Percentiles rank a stretch among this genome's conserved stretches.
These are phyloP conservation scores for Halesus radiatus DNA, from an alignment of 1,140 invertebrate genomes.

Conservation along the genomic window DNA sequence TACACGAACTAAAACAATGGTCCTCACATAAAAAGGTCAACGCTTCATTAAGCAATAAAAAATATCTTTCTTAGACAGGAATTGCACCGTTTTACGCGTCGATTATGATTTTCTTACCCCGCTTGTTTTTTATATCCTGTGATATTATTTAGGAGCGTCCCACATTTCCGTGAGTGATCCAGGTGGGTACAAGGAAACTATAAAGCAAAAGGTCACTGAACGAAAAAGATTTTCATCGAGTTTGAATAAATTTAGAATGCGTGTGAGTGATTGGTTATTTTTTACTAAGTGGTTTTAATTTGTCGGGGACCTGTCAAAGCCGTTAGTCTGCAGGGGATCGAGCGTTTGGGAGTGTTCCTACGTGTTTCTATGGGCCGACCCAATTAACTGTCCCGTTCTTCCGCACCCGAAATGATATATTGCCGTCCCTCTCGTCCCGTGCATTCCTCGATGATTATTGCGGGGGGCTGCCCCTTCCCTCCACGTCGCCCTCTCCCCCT, in stretches of 20 bases:
- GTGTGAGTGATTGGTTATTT: slow-evolving; percentile 1
- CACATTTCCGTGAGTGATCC: slow-evolving; percentile 27
- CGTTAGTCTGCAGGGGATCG: slow-evolving; percentile 18
- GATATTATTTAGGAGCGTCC: slow-evolving; percentile 34
- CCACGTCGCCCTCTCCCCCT: too few relatives aligned
- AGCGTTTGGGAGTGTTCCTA: slow-evolving; percentile 38
- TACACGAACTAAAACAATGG: slow-evolving; percentile 7
- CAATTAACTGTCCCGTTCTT: slow-evolving; percentile 53
- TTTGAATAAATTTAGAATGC: neutral
- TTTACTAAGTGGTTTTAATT: slow-evolving; percentile 24
- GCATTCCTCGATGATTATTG: slow-evolving; percentile 47
- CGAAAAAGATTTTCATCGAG: slow-evolving; percentile 6
- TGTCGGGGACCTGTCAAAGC: slow-evolving; percentile 14
- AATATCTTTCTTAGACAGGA: neutral
- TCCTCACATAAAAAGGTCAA: neutral
- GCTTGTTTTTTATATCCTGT: slow-evolving; percentile 6
- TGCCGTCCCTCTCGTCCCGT: slow-evolving; percentile 42
- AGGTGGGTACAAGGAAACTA: neutral
- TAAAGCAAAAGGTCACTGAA: slow-evolving; percentile 1
- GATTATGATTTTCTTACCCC: neutral
- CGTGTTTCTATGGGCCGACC: slow-evolving; percentile 50
- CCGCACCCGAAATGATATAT: slow-evolving; percentile 44
- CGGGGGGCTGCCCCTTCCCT: slow-evolving; percentile 13
- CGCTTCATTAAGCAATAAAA: too few relatives aligned
- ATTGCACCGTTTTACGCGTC: neutral